These are phyloP conservation scores for Daphoenositta chrysoptera DNA, from an alignment of 2,113 vertebrate species.

Conservation along the genomic window DNA sequence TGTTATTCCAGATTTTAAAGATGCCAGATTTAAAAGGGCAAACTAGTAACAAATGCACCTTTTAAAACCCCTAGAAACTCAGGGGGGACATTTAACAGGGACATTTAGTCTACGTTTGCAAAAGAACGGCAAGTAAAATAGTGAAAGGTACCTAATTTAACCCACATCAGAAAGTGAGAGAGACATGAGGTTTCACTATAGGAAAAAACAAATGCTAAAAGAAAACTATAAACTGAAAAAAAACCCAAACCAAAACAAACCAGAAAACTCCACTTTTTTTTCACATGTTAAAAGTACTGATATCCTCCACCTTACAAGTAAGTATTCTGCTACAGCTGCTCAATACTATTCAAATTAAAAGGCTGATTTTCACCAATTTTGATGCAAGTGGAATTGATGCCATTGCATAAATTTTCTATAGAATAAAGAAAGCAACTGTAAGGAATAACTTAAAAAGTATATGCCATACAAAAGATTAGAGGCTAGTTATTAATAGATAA, in stretches of 20 bases:
- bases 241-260: neutral
- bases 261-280: neutral
- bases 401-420: neutral
- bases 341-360: neutral
- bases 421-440: neutral
- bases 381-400: neutral
- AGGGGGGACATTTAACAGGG: neutral
- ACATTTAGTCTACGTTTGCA: neutral
- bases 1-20: neutral
- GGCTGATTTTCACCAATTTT: neutral
- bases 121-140: neutral
- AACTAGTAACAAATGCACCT: neutral
- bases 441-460: neutral
- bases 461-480: neutral
- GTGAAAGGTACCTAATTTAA: neutral
- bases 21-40: neutral
- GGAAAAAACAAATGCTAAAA: neutral
- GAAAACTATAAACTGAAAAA: neutral
- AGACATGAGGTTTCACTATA: neutral
- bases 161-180: neutral
- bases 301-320: fast-evolving
- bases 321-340: neutral
- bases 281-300: neutral
- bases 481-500: neutral
- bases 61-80: neutral